Percentiles rank a stretch among this genome's conserved stretches.
Conservation (phyloP, 2,113 vertebrate genomes). For the Percopsis transmontana region DNA sequence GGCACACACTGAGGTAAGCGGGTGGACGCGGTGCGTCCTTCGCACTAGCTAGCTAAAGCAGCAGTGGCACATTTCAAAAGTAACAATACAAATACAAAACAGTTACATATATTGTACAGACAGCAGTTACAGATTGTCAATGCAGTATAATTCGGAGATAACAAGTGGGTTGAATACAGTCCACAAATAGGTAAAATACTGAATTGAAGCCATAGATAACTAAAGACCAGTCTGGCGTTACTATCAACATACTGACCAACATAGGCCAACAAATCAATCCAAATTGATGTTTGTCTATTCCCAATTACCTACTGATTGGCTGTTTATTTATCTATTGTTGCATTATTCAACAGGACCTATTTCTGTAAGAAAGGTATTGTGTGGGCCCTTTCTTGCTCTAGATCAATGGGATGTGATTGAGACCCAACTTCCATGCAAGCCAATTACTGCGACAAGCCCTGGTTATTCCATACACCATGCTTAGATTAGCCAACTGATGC, state of each 20-base stretch:
- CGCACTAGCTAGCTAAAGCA: constrained; percentile 11
- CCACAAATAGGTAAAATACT: no score
- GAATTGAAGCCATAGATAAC: background rate
- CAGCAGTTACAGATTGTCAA: background rate
- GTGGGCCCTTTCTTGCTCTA: background rate
- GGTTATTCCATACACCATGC: constrained; percentile 23
- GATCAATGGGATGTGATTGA: constrained; percentile 29
- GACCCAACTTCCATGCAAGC: constrained; percentile 52
- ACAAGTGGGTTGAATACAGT: no score
- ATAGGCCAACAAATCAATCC: constrained; percentile 4
- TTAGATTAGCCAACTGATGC: constrained; percentile 46
- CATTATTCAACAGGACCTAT: constrained; percentile 36
- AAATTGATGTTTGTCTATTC: constrained; percentile 4
- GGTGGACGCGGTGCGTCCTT: constrained; percentile 20
- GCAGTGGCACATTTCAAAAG: constrained; percentile 5
- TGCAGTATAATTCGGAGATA: background rate
- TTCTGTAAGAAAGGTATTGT: constrained; percentile 34
- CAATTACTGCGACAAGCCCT: constrained; percentile 32
- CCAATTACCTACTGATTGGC: constrained; percentile 2
- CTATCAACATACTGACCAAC: constrained; percentile 8
- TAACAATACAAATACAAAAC: no score
- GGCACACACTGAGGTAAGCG: constrained; percentile 23
- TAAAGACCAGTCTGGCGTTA: background rate
- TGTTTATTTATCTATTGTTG: constrained; percentile 32
- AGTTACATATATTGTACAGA: no score